Evolutionary conservation across 2,113 vertebrate genomes (phyloP).

Genomic region (Hipposideros armiger): DNA sequence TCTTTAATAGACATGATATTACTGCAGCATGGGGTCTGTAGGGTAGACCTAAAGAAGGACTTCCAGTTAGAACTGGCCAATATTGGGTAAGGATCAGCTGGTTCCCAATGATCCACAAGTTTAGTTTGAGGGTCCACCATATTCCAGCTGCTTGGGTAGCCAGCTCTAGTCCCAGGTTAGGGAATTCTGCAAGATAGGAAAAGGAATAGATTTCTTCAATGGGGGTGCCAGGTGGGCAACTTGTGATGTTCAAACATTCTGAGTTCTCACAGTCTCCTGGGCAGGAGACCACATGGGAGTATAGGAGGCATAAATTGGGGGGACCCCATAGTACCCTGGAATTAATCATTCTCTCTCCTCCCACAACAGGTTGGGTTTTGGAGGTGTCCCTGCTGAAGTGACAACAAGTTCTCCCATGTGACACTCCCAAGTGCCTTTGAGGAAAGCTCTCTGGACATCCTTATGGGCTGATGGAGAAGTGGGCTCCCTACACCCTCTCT

Average conservation of each 20-base stretch:
- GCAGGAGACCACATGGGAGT: not conserved
- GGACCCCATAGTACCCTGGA: not conserved
- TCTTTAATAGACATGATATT: not conserved
- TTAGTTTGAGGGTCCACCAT: not conserved
- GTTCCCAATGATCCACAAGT: not conserved
- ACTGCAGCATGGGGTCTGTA: conserved; percentile 54
- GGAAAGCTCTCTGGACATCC: conserved; percentile 83
- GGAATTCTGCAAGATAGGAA: not conserved
- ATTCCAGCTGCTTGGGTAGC: not conserved
- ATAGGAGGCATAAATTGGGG: not conserved
- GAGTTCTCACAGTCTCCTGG: not conserved
- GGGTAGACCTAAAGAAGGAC: conserved; percentile 60
- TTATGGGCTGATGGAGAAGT: conserved; percentile 90
- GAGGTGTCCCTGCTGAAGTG: conserved; percentile 39
- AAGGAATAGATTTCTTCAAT: not conserved
- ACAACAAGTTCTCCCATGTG: conserved; percentile 61
- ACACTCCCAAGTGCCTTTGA: conserved; percentile 79
- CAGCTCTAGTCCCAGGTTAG: not conserved
- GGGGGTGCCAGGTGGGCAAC: not conserved
- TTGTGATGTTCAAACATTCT: not conserved
- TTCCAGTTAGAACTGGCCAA: not conserved
- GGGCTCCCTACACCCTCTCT: conserved; percentile 84
- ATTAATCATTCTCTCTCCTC: conserved; percentile 69
- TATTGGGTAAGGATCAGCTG: not conserved
- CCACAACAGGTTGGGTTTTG: conserved; percentile 67